phyloP scores from a whole-genome alignment of 2,113 vertebrate genomes.

The Aspiorhynchus laticeps region DNA sequence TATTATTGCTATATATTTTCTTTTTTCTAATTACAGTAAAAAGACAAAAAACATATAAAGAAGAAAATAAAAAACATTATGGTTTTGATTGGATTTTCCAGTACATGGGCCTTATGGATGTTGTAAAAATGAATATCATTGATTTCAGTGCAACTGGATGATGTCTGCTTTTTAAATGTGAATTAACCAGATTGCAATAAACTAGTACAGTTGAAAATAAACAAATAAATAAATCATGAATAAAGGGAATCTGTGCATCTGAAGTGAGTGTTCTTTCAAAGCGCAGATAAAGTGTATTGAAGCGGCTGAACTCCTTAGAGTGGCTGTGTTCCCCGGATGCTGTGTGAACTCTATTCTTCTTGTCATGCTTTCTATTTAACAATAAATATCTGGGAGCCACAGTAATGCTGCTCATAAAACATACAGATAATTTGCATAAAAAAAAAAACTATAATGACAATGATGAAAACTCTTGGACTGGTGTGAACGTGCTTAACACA shows the following conservation, averaged over 20 bases:
- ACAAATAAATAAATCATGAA: conserved; percentile 82
- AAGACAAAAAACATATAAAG: conserved; percentile 74
- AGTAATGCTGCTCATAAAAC: conserved; percentile 3
- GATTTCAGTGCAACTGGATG: conserved; percentile 96
- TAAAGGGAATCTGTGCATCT: conserved; percentile 86
- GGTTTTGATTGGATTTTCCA: conserved; percentile 96
- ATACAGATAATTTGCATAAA: background rate
- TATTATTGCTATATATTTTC: conserved; percentile 86
- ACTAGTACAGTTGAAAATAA: conserved; percentile 87
- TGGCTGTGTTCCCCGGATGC: background rate
- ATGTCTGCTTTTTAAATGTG: conserved; percentile 98
- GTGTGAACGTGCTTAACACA: background rate
- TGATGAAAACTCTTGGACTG: background rate
- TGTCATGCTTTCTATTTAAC: conserved; percentile 30
- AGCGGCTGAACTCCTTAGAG: background rate
- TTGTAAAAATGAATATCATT: conserved; percentile 97
- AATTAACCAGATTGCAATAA: conserved; percentile 98
- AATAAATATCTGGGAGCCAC: conserved; percentile 16
- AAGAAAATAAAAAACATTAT: conserved; percentile 73
- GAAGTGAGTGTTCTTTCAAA: conserved; percentile 65
- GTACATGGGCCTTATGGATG: conserved; percentile 95
- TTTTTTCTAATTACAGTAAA: conserved; percentile 90
- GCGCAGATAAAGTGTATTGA: conserved; percentile 3
- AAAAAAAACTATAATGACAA: background rate
- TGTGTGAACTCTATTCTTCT: background rate